A percentile compares a stretch with the other conserved stretches of the same genome.
Conservation (phyloP, 2,113 vertebrate genomes). For the Myotis lucifugus region DNA sequence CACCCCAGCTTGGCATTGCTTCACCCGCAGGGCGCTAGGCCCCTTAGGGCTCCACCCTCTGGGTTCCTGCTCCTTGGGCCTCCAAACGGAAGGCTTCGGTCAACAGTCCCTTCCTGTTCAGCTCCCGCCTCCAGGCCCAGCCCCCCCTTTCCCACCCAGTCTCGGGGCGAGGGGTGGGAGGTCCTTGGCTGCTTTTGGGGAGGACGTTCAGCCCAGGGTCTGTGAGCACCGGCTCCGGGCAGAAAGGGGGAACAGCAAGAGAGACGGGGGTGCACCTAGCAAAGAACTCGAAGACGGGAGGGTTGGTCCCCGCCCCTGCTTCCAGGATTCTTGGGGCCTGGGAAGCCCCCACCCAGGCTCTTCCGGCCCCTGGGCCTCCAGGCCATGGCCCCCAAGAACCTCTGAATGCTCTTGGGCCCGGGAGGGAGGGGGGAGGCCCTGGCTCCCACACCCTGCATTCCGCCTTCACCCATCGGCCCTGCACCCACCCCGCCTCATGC, state of each 20-base stretch:
- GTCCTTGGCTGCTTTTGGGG: background rate
- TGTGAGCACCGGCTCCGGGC: background rate
- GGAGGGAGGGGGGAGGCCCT: background rate
- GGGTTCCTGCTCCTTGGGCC: background rate
- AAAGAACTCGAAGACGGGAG: background rate
- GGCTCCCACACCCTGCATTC: background rate
- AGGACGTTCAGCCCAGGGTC: background rate
- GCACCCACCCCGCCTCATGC: conserved; percentile 25
- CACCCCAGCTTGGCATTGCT: background rate
- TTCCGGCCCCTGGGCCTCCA: background rate
- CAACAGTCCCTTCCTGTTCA: background rate
- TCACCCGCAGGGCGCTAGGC: accelerated
- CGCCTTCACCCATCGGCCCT: background rate
- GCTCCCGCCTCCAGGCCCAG: background rate
- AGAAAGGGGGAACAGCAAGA: background rate
- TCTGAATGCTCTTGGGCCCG: accelerated
- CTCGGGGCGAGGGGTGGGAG: background rate
- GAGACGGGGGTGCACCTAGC: background rate
- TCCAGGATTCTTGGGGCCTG: background rate
- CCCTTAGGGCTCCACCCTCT: too few relatives aligned
- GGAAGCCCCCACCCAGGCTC: background rate
- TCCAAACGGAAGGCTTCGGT: background rate
- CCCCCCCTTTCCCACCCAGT: background rate
- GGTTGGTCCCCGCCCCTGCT: background rate
- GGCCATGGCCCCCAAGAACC: background rate